Evolutionary conservation across 2,888 invertebrate genomes (phyloP).

Genomic region (Dryobotodes eremita): DNA sequence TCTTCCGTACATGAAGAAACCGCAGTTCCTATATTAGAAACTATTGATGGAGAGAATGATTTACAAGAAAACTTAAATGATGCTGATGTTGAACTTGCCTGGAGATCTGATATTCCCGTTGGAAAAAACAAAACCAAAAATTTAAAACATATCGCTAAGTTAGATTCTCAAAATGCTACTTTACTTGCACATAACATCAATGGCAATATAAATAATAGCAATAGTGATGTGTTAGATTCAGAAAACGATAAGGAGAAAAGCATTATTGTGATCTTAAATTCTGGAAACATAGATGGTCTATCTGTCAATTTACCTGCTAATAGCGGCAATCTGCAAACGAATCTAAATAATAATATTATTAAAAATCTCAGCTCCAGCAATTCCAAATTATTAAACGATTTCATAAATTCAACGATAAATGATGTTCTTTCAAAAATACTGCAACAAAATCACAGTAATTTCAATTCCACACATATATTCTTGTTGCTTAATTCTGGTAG

Average conservation of each 20-base stretch:
- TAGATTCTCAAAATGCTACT: neutral
- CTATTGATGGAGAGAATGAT: neutral
- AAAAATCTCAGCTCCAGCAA: neutral
- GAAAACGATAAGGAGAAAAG: neutral
- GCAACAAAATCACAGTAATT: neutral
- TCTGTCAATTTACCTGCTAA: neutral
- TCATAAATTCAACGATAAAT: slow-evolving; percentile 7
- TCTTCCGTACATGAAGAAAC: too few relatives aligned
- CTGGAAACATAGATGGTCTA: slow-evolving; percentile 16
- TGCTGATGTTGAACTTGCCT: neutral
- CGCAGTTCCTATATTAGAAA: neutral
- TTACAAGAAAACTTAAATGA: neutral
- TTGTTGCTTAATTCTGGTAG: slow-evolving; percentile 29
- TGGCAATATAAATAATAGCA: neutral
- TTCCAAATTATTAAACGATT: neutral
- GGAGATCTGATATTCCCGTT: slow-evolving; percentile 9
- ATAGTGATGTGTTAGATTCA: neutral
- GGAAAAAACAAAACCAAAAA: neutral
- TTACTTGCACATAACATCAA: neutral
- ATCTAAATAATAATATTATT: neutral
- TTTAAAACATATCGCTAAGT: neutral
- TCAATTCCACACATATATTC: slow-evolving; percentile 3
- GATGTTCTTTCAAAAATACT: slow-evolving; percentile 14
- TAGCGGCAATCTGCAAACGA: neutral
- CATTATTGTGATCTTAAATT: slow-evolving; percentile 15